Base-by-base conservation (phyloP, 2,797 vertebrate species). In the Paguma larvata region DNA sequence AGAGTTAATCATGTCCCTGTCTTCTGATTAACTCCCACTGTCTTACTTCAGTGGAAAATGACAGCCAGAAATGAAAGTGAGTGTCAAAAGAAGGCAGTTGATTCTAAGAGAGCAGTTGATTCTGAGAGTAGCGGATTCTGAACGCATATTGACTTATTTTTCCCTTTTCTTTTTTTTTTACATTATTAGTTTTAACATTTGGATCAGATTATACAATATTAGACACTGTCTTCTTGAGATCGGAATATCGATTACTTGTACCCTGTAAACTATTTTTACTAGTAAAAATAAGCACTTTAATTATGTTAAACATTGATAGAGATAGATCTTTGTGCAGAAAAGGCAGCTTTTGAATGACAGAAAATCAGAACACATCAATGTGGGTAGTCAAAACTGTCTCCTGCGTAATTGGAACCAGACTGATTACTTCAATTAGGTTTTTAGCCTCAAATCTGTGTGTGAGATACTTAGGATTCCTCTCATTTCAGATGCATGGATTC, bases 151-250 rank as follows among this genome's bases (percentile, higher is more conserved):
- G 27, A 56, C 15, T 65, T 70, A 38, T 3, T 85, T 75, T 59
- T 15, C 3, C 6, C 9, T 3, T 15, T 67, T 2, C 19, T 14
- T 44, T 23, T 25, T 72, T 77, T 48, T 68, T 18, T 41, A 25
- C 18, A 92, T 88, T 41, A 75, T 12, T 79, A 68, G 51, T 85
- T 77, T 79, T 73, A 80, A 56, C 56, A 89, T 75, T 95, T 78
- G 34, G 5, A 80, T 84, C 3, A 84, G 0, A 68, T 62, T 14
- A 53, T 51, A 65, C 0, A 15, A 10, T 83, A 23, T 12, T 83
- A 44, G 4, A 30, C 16, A 65, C 14, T 9, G 21, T 44, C 3
- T 89, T 92, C 89, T 63, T 85, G 59, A 91, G 67, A 78, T 32
- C 10, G 84, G 21, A 79, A 88, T 92, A 19, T 25, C 44, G 65